Conservation (phyloP, 2,113 vertebrate species). For the Macquaria australasica region DNA sequence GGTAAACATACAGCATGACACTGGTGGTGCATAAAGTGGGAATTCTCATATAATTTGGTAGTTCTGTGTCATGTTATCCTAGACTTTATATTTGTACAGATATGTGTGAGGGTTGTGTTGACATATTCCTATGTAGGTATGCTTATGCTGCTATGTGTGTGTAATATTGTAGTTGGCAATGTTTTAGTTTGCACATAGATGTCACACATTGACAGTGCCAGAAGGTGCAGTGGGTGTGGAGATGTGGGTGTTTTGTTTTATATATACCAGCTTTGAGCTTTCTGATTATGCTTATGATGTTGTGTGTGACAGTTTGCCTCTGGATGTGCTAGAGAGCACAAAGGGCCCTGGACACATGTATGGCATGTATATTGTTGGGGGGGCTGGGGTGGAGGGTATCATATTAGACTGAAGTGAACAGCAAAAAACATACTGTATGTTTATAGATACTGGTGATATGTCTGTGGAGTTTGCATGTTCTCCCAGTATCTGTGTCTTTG, state of each 20-base stretch:
- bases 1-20: constrained; percentile 43
- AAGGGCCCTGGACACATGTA: constrained; percentile 51
- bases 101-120: constrained; percentile 40
- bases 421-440: constrained; percentile 1
- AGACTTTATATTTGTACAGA: constrained; percentile 42
- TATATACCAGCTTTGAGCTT: constrained; percentile 72
- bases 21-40: constrained; percentile 10
- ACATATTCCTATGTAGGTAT: constrained; percentile 24
- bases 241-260: constrained; percentile 80
- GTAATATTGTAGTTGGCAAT: constrained; percentile 45
- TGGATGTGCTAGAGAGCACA: constrained; percentile 64
- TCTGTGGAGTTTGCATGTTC: constrained; percentile 7
- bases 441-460: background rate
- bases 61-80: constrained; percentile 31
- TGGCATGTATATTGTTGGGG: background rate
- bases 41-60: constrained; percentile 27
- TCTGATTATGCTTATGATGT: constrained; percentile 77
- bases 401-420: background rate
- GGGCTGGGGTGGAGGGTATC: background rate
- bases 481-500: background rate
- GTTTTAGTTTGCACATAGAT: constrained; percentile 66
- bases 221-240: constrained; percentile 76
- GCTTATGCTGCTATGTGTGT: constrained; percentile 35
- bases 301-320: constrained; percentile 78
- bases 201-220: constrained; percentile 72